These are phyloP conservation scores for Cydia amplana DNA, from an alignment of 1,140 invertebrate species.

Conservation along the genomic window DNA sequence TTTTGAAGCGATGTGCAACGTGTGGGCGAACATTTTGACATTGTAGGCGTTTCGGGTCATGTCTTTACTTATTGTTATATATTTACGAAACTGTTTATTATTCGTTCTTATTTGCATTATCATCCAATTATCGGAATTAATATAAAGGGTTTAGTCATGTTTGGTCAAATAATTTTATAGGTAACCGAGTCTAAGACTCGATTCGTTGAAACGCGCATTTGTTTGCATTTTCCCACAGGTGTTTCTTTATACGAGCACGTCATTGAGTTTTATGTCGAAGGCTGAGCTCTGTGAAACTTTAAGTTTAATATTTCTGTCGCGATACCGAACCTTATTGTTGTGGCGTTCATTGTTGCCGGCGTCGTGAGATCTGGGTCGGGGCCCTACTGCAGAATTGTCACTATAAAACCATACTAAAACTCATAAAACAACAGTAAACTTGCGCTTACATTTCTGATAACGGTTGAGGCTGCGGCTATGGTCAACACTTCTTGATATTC, in stretches of 20 bases:
- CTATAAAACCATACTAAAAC: slow-evolving; percentile 39
- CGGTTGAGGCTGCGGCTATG: slow-evolving; percentile 71
- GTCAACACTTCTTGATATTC: slow-evolving; percentile 55
- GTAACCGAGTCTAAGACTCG: not conserved
- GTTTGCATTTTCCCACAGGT: slow-evolving; percentile 75
- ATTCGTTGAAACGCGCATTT: slow-evolving; percentile 50
- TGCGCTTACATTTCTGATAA: slow-evolving; percentile 72
- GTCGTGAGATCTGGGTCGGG: slow-evolving; percentile 72
- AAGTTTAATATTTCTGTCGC: slow-evolving; percentile 64
- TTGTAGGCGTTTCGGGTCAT: slow-evolving; percentile 30
- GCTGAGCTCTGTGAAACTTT: slow-evolving; percentile 65
- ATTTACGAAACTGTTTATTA: slow-evolving; percentile 21
- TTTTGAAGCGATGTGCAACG: slow-evolving; percentile 15
- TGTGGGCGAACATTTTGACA: slow-evolving; percentile 27
- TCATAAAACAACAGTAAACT: slow-evolving; percentile 55
- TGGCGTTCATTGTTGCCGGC: slow-evolving; percentile 52
- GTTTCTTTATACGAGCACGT: slow-evolving; percentile 61
- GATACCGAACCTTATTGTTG: slow-evolving; percentile 62
- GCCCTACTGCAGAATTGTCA: slow-evolving; percentile 49
- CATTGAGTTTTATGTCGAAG: slow-evolving; percentile 69
- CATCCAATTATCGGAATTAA: not conserved
- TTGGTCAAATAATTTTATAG: not conserved
- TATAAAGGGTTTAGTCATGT: not conserved
- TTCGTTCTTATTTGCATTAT: slow-evolving; percentile 5
- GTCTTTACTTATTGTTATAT: slow-evolving; percentile 25